phyloP scores from a whole-genome alignment of 2,797 vertebrate genomes.

The Anguilla megastoma region DNA sequence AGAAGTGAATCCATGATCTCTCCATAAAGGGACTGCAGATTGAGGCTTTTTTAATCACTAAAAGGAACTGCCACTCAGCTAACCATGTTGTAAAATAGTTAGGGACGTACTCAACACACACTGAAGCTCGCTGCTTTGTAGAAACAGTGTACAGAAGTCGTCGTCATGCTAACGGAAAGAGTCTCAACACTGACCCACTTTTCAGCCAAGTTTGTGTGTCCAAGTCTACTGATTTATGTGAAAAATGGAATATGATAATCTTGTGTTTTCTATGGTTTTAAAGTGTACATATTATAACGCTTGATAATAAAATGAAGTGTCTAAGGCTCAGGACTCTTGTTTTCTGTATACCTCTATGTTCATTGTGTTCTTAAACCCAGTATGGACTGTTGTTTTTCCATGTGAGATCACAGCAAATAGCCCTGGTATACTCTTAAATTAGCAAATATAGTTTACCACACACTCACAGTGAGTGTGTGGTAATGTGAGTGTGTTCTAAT shows the following conservation, averaged over 20 bases:
- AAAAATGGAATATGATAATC: slow-evolving; percentile 10
- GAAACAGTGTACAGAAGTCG: not conserved
- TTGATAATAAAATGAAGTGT: slow-evolving; percentile 52
- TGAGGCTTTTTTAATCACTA: not conserved
- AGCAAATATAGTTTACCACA: too few relatives aligned
- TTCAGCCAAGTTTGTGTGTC: slow-evolving; percentile 19
- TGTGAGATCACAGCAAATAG: too few relatives aligned
- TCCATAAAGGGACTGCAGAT: not conserved
- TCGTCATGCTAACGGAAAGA: not conserved
- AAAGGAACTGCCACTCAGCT: slow-evolving; percentile 8
- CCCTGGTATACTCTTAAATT: too few relatives aligned
- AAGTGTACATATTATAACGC: slow-evolving; percentile 52
- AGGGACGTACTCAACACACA: not conserved
- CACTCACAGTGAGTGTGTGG: too few relatives aligned
- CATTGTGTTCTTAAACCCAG: slow-evolving; percentile 29
- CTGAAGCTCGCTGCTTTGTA: not conserved
- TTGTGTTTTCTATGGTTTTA: slow-evolving; percentile 39
- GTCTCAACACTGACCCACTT: slow-evolving; percentile 15
- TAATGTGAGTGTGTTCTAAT: not conserved
- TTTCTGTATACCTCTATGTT: slow-evolving; percentile 13
- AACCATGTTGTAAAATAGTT: not conserved
- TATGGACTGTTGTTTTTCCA: not conserved
- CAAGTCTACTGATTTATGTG: slow-evolving; percentile 20
- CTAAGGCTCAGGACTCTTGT: slow-evolving; percentile 13
- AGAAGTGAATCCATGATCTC: not conserved